Evolutionary conservation across 1,140 invertebrate species (phyloP).

Genomic region (Solenopsis invicta): DNA sequence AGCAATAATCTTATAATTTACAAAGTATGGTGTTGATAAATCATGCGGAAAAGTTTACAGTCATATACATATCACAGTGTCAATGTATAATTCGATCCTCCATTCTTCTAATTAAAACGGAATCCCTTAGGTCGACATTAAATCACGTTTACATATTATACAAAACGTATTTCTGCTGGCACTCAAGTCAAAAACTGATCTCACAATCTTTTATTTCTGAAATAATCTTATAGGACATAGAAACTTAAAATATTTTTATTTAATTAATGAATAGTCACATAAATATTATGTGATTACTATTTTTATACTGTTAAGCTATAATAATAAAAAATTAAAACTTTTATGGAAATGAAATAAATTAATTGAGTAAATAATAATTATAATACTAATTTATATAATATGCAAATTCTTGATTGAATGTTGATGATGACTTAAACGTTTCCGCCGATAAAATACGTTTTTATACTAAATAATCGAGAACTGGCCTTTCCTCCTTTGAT

Average conservation of each 20-base stretch:
- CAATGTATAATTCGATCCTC: conserved; percentile 65
- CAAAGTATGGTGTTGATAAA: conserved; percentile 17
- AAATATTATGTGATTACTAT: not conserved
- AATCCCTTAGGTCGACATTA: conserved; percentile 38
- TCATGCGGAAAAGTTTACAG: conserved; percentile 66
- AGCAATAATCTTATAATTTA: conserved; percentile 34
- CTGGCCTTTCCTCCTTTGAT: conserved; percentile 4
- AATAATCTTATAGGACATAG: conserved; percentile 19
- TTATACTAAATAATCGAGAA: conserved; percentile 37
- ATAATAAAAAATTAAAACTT: conserved; percentile 20
- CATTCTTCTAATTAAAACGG: conserved; percentile 11
- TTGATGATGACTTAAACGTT: conserved; percentile 12
- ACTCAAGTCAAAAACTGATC: conserved; percentile 10
- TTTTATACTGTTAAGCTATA: not conserved
- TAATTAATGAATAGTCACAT: not conserved
- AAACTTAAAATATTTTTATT: not conserved
- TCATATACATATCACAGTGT: conserved; percentile 76
- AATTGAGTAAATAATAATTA: not conserved
- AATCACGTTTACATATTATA: conserved; percentile 3
- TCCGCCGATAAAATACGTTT: not conserved
- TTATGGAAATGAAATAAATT: not conserved
- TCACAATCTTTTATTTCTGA: conserved; percentile 22
- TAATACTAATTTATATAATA: conserved; percentile 25
- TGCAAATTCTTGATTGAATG: not conserved
- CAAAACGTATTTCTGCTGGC: not conserved